These are phyloP conservation scores for Syndactyla subalaris DNA, from an alignment of 2,797 vertebrate genomes.

Conservation along the genomic window DNA sequence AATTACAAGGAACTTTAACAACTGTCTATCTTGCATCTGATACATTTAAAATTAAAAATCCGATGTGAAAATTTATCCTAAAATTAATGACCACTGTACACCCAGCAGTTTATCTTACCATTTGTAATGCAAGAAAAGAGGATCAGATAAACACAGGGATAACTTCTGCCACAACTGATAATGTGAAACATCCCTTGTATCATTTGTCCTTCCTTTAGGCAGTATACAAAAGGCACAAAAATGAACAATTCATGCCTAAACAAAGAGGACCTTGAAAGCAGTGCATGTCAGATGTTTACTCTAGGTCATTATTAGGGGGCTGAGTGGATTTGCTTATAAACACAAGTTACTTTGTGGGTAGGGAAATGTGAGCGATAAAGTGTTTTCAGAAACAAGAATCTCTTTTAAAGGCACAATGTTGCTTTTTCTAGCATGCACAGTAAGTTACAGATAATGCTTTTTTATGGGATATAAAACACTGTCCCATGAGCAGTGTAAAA, in stretches of 20 bases:
- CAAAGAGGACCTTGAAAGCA: constrained; percentile 70
- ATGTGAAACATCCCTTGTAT: constrained; percentile 74
- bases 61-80: constrained; percentile 42
- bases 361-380: constrained; percentile 1
- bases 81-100: constrained; percentile 53
- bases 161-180: constrained; percentile 75
- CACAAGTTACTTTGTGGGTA: constrained; percentile 40
- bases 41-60: constrained; percentile 66
- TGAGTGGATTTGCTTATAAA: constrained; percentile 70
- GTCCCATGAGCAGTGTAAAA: constrained; percentile 57
- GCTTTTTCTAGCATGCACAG: constrained; percentile 34
- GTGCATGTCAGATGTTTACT: constrained; percentile 72
- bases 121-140: constrained; percentile 67
- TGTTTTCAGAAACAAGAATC: constrained; percentile 6
- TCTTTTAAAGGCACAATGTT: constrained; percentile 61
- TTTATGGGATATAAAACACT: constrained; percentile 46
- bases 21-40: constrained; percentile 15
- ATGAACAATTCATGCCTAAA: constrained; percentile 77
- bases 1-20: neutral
- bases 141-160: constrained; percentile 74
- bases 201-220: constrained; percentile 74
- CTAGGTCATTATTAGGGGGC: constrained; percentile 57
- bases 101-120: constrained; percentile 51
- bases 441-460: constrained; percentile 63
- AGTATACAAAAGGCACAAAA: constrained; percentile 74